Conservation (phyloP, 2,888 invertebrate species). For the Ptycholaimellus sp. region DNA sequence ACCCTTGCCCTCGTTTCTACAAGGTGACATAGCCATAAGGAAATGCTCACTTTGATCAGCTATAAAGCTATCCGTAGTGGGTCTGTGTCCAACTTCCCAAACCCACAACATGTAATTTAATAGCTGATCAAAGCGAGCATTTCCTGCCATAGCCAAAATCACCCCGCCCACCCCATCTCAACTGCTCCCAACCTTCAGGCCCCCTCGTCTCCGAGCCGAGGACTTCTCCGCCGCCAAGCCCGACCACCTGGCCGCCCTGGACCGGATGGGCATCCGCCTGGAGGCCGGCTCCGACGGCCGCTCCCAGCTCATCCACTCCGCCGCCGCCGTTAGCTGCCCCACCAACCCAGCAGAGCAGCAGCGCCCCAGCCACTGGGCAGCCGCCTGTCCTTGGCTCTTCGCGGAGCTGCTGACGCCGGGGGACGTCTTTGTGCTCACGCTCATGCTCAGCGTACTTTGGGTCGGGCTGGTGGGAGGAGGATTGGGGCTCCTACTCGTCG, state of each 20-base stretch:
- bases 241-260: constrained; percentile 58
- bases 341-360: neutral
- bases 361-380: neutral
- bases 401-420: neutral
- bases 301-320: constrained; percentile 59
- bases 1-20: too few species aligned
- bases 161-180: too few species aligned
- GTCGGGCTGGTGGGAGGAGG: too few species aligned
- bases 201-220: constrained; percentile 25
- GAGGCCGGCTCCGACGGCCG: constrained; percentile 63
- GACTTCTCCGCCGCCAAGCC: constrained; percentile 49
- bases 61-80: neutral
- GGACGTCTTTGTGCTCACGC: neutral
- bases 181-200: too few species aligned
- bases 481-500: too few species aligned
- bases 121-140: neutral
- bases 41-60: too few species aligned
- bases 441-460: too few species aligned
- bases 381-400: neutral
- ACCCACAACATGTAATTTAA: neutral
- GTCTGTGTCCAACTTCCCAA: neutral
- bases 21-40: too few species aligned
- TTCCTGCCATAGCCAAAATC: neutral
- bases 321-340: constrained; percentile 46
- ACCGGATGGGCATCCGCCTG: constrained; percentile 81